A percentile compares a stretch with the other conserved stretches of the same genome.
Conservation (phyloP, 2,113 vertebrate genomes). For the Ascaphus truei region DNA sequence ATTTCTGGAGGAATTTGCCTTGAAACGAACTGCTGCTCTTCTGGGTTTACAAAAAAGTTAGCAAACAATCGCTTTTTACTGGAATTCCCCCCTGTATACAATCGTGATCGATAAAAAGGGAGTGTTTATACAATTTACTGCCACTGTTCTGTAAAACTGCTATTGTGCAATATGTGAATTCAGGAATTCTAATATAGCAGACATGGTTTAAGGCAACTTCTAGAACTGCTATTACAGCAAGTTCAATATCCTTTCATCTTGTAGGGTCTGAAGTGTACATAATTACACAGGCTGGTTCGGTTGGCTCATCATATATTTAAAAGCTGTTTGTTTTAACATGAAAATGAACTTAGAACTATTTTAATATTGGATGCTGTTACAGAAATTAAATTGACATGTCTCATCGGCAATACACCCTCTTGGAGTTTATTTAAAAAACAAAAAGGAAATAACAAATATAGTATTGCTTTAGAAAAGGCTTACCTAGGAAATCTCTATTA, state of each 20-base stretch:
- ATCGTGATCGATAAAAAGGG: too few relatives aligned
- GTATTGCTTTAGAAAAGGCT: too few relatives aligned
- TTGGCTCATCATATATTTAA: too few relatives aligned
- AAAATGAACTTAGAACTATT: neutral
- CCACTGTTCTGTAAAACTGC: neutral
- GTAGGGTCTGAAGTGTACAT: too few relatives aligned
- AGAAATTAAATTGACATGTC: neutral
- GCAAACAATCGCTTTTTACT: neutral
- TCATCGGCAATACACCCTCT: neutral
- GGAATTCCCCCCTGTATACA: too few relatives aligned
- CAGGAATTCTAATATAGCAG: neutral
- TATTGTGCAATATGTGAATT: neutral
- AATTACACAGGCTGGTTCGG: too few relatives aligned
- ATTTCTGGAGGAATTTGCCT: slow-evolving; percentile 84
- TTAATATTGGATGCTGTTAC: neutral
- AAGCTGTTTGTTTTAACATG: neutral
- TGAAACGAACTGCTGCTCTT: slow-evolving; percentile 77
- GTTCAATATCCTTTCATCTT: too few relatives aligned
- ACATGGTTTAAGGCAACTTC: neutral
- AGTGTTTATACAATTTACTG: too few relatives aligned
- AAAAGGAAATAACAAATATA: too few relatives aligned
- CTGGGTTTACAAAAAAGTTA: slow-evolving; percentile 59
- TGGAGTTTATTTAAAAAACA: too few relatives aligned
- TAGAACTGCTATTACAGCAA: neutral
- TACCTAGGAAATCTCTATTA: too few relatives aligned